phyloP scores from a whole-genome alignment of 2,797 vertebrate species.

The Helarctos malayanus region DNA sequence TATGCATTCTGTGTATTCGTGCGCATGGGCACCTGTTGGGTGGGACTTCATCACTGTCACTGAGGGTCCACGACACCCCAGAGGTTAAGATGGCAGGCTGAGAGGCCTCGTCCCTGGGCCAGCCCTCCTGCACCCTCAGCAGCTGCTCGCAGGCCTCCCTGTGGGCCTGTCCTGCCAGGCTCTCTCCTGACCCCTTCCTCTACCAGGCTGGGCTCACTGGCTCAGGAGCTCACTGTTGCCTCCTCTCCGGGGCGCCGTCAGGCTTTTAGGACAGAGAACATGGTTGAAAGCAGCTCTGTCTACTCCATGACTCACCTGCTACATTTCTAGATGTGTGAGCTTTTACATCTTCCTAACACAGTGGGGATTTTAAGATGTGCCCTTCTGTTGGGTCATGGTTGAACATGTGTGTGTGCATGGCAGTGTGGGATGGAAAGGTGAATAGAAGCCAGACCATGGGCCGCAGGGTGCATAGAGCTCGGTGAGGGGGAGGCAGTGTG shows the following conservation, averaged over 20 bases:
- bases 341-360: rapidly evolving
- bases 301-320: rapidly evolving
- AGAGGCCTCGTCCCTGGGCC: not conserved
- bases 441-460: rapidly evolving
- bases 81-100: too few species aligned
- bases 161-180: not conserved
- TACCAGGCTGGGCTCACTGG: rapidly evolving
- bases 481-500: not conserved
- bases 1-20: rapidly evolving
- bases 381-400: rapidly evolving
- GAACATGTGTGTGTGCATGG: not conserved
- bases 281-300: too few species aligned
- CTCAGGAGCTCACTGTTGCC: not conserved
- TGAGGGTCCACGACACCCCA: not conserved
- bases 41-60: not conserved
- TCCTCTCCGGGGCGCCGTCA: not conserved
- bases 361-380: rapidly evolving
- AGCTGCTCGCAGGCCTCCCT: not conserved
- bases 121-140: not conserved
- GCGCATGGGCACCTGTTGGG: rapidly evolving
- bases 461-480: rapidly evolving
- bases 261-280: not conserved
- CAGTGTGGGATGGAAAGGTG: rapidly evolving
- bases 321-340: rapidly evolving
- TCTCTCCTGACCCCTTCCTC: not conserved